Evolutionary conservation across 2,113 vertebrate genomes (phyloP).

Genomic region (Chloropsis hardwickii): DNA sequence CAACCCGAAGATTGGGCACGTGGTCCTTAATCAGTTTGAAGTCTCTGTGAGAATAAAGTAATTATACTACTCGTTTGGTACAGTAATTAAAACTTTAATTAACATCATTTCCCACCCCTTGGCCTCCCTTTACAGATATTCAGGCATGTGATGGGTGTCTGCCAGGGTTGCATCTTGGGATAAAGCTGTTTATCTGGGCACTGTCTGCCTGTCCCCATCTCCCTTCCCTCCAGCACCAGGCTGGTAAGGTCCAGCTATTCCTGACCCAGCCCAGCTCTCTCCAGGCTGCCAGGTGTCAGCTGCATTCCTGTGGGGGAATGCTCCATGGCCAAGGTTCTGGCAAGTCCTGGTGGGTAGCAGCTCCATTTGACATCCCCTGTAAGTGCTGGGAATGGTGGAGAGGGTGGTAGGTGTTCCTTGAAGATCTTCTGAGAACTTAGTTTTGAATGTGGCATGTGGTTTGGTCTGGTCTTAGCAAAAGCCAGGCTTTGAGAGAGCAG

Average conservation of each 20-base stretch:
- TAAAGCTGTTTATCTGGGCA: background rate
- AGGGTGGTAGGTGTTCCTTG: background rate
- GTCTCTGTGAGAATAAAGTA: constrained; percentile 70
- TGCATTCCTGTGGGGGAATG: background rate
- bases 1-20: constrained; percentile 41
- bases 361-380: background rate
- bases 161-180: background rate
- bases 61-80: constrained; percentile 72
- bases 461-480: background rate
- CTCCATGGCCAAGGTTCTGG: background rate
- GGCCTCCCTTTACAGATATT: constrained; percentile 49
- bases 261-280: background rate
- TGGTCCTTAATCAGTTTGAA: constrained; percentile 70
- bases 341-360: background rate
- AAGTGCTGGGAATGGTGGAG: background rate
- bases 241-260: background rate
- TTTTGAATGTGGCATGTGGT: background rate
- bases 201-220: background rate
- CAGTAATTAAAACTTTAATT: constrained; percentile 77
- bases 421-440: background rate
- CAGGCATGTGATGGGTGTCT: background rate
- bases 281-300: background rate
- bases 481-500: background rate
- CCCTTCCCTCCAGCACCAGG: background rate
- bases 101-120: constrained; percentile 65